Base-by-base conservation (phyloP, 2,113 vertebrate genomes). In the Prochilodus magdalenae region DNA sequence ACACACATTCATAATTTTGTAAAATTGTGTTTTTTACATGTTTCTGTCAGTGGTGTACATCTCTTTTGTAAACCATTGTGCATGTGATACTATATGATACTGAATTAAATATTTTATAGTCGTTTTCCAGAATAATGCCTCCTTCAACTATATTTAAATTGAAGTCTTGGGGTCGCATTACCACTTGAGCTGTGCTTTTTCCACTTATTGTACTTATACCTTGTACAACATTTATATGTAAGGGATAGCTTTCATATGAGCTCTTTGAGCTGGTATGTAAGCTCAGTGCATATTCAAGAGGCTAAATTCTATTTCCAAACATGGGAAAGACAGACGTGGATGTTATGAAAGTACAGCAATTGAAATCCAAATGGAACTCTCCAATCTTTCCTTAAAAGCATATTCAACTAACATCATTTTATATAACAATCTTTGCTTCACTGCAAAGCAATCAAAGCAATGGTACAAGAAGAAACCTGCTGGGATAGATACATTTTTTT, bases 401-500 rank as follows among this genome's bases (percentile, higher is more conserved):
- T 29, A 33, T 65, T 18, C 60, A 22, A 22, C 47, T 18, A 2
- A 5, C 40, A 24, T 65, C 26, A 53, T 66, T 74, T 73, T 55
- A 65, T 65, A 73, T 73, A 33, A 67, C 16, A 72, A 33, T 59
- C 16, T 74, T 74, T 77, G 20, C 10, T 67, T 55, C 20, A 67
- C 75, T 67, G 20, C 60, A 74, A 69, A 69, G 24, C 67, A 71
- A 36, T 77, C 44, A 77, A 20, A 44, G 53, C 66, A 33, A 49
- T 82, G 71, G 57, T 29, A 71, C 24, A 29, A 78, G n/a, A 49
- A 22, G 33, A 66, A 62, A 59, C 69, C n/a, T 79, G 70, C 27
- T 78, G 40, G 53, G 4, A 82, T 70, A 74, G 18, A 67, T 51
- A 3, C 7, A 20, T 13, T 59, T 75, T n/a, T 74, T 51, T 63